These are phyloP conservation scores for Calypte anna DNA, from an alignment of 2,113 vertebrate genomes.

Conservation along the genomic window DNA sequence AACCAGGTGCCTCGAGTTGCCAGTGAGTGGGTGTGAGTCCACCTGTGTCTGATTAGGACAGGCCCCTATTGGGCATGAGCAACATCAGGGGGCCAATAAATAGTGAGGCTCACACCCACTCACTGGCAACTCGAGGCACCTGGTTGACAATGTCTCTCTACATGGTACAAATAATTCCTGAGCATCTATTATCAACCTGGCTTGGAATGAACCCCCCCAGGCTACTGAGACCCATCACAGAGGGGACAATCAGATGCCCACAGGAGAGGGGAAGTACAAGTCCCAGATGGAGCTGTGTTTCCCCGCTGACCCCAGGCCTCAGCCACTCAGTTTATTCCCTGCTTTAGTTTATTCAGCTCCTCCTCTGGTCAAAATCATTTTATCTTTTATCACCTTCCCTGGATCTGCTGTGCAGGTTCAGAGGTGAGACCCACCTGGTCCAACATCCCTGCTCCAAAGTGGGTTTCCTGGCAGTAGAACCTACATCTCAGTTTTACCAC, in stretches of 20 bases:
- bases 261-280: background rate
- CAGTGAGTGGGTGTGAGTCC: too few relatives aligned
- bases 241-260: background rate
- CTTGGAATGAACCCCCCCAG: accelerated
- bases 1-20: too few relatives aligned
- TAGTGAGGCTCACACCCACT: too few relatives aligned
- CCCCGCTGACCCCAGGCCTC: background rate
- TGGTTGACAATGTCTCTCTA: too few relatives aligned
- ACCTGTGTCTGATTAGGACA: too few relatives aligned
- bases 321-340: accelerated
- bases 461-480: background rate
- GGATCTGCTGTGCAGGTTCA: accelerated
- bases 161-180: accelerated
- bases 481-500: background rate
- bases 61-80: too few relatives aligned
- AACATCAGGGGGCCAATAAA: too few relatives aligned
- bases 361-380: background rate
- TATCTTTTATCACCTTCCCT: accelerated
- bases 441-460: accelerated
- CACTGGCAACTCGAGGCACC: too few relatives aligned
- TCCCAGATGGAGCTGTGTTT: background rate
- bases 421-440: background rate
- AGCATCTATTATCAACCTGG: background rate
- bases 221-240: background rate
- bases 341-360: background rate